These are phyloP conservation scores for Drosophila mulleri DNA, from an alignment of 2,888 invertebrate genomes.

Conservation along the genomic window DNA sequence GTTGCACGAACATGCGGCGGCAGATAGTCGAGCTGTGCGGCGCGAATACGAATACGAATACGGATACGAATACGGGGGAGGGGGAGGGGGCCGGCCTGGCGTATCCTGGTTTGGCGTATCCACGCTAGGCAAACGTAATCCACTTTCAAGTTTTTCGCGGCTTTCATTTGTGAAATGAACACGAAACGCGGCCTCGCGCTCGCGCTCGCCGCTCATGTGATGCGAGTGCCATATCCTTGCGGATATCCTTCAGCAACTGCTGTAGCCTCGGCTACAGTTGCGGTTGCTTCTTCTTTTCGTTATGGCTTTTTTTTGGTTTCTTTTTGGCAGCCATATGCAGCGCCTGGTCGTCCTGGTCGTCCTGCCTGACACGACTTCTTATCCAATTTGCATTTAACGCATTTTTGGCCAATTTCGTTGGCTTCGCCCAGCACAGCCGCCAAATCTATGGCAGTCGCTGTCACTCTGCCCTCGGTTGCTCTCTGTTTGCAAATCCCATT, in stretches of 20 bases:
- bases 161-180: conserved; percentile 69
- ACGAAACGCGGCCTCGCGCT: conserved; percentile 72
- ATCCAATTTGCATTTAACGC: conserved; percentile 82
- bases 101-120: conserved; percentile 19
- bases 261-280: conserved; percentile 7
- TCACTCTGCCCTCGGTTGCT: not conserved
- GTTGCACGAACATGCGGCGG: conserved; percentile 68
- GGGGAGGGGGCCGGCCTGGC: not conserved
- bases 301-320: not conserved
- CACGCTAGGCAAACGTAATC: conserved; percentile 73
- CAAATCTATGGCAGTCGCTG: conserved; percentile 37
- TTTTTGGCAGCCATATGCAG: conserved; percentile 60
- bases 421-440: conserved; percentile 23
- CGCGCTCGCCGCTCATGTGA: conserved; percentile 56
- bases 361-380: conserved; percentile 66
- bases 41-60: conserved; percentile 27
- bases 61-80: conserved; percentile 29
- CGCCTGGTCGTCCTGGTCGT: conserved; percentile 19
- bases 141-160: conserved; percentile 81
- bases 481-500: conserved; percentile 66
- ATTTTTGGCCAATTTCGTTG: conserved; percentile 69
- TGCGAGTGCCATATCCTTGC: conserved; percentile 69
- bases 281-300: conserved; percentile 7
- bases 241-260: conserved; percentile 69
- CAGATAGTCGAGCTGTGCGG: conserved; percentile 53